These are phyloP conservation scores for Bacillus rossius DNA, from an alignment of 1,140 invertebrate species.

Conservation along the genomic window DNA sequence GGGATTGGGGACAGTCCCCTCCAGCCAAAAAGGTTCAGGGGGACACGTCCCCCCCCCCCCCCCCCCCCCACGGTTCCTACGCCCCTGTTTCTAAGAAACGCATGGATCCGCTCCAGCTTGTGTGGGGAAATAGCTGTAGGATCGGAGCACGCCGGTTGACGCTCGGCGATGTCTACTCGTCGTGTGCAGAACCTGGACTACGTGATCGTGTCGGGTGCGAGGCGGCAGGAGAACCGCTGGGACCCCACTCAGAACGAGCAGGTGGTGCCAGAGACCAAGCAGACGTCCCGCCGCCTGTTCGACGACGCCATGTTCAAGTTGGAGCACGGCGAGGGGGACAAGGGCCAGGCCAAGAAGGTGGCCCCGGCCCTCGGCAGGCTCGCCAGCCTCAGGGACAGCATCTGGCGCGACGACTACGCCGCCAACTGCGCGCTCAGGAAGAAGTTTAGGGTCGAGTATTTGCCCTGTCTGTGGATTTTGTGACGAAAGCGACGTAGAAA, in stretches of 20 bases:
- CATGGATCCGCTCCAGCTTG: too few species aligned
- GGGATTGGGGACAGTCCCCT: too few species aligned
- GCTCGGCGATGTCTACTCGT: too few species aligned
- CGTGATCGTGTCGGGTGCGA: constrained; percentile 88
- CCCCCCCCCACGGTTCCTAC: too few species aligned
- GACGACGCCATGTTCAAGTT: constrained; percentile 96
- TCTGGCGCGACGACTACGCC: constrained; percentile 87
- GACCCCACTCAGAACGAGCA: constrained; percentile 96
- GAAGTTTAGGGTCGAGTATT: constrained; percentile 69
- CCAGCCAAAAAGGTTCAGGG: too few species aligned
- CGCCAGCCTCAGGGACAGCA: constrained; percentile 67
- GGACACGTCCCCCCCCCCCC: too few species aligned
- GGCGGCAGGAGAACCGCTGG: constrained; percentile 96
- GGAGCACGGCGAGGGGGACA: constrained; percentile 85
- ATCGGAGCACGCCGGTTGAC: too few species aligned
- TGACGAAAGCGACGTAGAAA: too few species aligned
- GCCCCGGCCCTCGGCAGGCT: constrained; percentile 67
- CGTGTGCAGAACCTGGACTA: constrained; percentile 90
- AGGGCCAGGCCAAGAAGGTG: constrained; percentile 59
- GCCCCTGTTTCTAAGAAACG: too few species aligned
- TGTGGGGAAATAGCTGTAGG: too few species aligned
- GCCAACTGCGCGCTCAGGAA: constrained; percentile 78
- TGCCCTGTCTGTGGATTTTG: constrained; percentile 13
- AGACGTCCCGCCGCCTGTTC: constrained; percentile 77
- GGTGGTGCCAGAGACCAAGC: constrained; percentile 84